phyloP scores from a whole-genome alignment of 2,888 invertebrate genomes.

The Sceliomorpha sp. region DNA sequence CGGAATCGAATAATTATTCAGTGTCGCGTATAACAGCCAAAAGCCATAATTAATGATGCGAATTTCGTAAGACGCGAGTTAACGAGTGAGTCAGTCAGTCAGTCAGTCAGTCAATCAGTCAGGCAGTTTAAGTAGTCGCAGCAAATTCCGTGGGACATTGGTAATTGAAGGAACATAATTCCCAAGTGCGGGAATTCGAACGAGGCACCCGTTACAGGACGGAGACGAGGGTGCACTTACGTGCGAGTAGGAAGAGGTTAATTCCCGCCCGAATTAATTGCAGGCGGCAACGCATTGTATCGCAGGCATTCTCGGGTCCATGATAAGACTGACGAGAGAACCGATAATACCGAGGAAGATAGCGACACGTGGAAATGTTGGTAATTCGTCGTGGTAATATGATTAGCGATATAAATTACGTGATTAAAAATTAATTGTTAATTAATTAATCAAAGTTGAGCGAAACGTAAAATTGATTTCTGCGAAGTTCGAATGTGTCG shows the following conservation, averaged over 20 bases:
- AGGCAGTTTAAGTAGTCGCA: conserved; percentile 34
- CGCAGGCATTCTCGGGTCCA: too few species aligned
- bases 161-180: conserved; percentile 43
- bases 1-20: conserved; percentile 40
- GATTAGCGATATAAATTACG: too few species aligned
- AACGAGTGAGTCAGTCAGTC: conserved; percentile 20
- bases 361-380: too few species aligned
- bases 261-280: conserved; percentile 37
- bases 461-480: too few species aligned
- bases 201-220: conserved; percentile 29
- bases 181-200: conserved; percentile 28
- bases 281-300: conserved; percentile 11
- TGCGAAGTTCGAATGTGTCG: too few species aligned
- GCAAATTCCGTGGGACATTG: conserved; percentile 23
- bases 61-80: conserved; percentile 23
- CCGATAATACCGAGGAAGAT: too few species aligned
- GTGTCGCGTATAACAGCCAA: conserved; percentile 13
- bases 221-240: conserved; percentile 35
- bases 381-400: too few species aligned
- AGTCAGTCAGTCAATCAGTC: conserved; percentile 32
- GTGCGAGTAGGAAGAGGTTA: conserved; percentile 29
- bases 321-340: too few species aligned
- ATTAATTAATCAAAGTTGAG: too few species aligned
- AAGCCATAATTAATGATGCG: conserved; percentile 30
- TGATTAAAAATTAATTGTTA: too few species aligned